These are phyloP conservation scores for Brienomyrus longianalis DNA, from an alignment of 2,113 vertebrate genomes.

Conservation along the genomic window DNA sequence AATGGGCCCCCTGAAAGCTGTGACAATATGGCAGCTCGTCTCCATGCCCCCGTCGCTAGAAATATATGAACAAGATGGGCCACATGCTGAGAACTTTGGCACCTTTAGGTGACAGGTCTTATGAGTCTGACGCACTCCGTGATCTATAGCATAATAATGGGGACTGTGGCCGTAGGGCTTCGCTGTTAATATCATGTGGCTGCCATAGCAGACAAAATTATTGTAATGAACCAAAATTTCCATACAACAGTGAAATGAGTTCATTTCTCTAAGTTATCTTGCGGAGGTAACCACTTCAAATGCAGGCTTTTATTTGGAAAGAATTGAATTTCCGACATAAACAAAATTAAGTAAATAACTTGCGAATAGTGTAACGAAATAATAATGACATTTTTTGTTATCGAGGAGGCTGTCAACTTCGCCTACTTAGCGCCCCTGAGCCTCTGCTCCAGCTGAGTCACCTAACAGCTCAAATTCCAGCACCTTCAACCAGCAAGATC, in stretches of 20 bases:
- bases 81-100: slow-evolving; percentile 55
- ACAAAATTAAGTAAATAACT: slow-evolving; percentile 61
- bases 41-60: slow-evolving; percentile 45
- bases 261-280: slow-evolving; percentile 72
- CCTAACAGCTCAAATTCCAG: slow-evolving; percentile 33
- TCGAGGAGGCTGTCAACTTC: slow-evolving; percentile 51
- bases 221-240: slow-evolving; percentile 73
- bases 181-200: slow-evolving; percentile 65
- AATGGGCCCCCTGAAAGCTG: slow-evolving; percentile 39
- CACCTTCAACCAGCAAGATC: slow-evolving; percentile 19
- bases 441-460: background rate
- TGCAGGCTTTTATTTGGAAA: slow-evolving; percentile 62
- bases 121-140: slow-evolving; percentile 68
- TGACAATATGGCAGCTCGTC: slow-evolving; percentile 44
- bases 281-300: slow-evolving; percentile 62
- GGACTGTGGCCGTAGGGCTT: slow-evolving; percentile 64
- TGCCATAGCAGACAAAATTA: slow-evolving; percentile 69
- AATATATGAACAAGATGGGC: slow-evolving; percentile 58
- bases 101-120: slow-evolving; percentile 67
- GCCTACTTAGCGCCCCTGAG: slow-evolving; percentile 30
- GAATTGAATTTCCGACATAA: slow-evolving; percentile 63
- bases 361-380: slow-evolving; percentile 56
- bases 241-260: slow-evolving; percentile 73
- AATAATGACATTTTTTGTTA: slow-evolving; percentile 58
- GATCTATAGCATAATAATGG: slow-evolving; percentile 74